Evolutionary conservation across 2,113 vertebrate species (phyloP), one percentile per base, ranked within the genome.

Genomic region (Pongo abelii): DNA sequence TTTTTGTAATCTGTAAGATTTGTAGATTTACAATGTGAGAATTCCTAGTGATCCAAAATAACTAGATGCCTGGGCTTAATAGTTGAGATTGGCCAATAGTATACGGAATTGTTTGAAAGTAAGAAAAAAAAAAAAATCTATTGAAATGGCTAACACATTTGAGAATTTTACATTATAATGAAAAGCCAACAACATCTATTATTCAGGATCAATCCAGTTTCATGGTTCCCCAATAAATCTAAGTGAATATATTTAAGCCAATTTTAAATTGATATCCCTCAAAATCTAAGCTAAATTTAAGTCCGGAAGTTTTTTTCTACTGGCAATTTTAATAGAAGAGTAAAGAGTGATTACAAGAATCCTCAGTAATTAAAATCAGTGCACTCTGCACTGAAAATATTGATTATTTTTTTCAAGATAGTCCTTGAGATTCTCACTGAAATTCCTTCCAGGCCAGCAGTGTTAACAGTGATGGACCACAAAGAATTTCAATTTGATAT

Each of bases 401-500:
- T 74, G 81, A 91, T 96, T 93, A 79, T 30, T 74, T 46, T 46
- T 97, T 94, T 77, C 52, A 93, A 93, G 59, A 83, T 48, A 91
- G 72, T 74, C 25, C 46, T 96, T 70, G 84, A 97, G 70, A 97
- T 57, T 86, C 35, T 97, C 91, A 89, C 0, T 96, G 96, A 97
- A 98, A 95, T 94, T 96, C 48, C 94, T 98, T 95, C 81, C 93
- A 98, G 93, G 84, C 77, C 96, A 96, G 46, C 57, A n/a, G 40
- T 98, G 96, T 98, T 94, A 97, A 94, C 69, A 97, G 83, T 81
- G 95, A 98, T 87, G 78, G 94, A 91, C 52, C 97, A 97, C 95
- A 97, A 55, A 98, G 95, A 98, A 88, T 97, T 98, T 98, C 93
- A 98, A 80, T 98, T 98, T 98, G 98, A 98, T 96, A 20, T 97